Base-by-base conservation (phyloP, 1,140 invertebrate genomes). In the Forficula auricularia region DNA sequence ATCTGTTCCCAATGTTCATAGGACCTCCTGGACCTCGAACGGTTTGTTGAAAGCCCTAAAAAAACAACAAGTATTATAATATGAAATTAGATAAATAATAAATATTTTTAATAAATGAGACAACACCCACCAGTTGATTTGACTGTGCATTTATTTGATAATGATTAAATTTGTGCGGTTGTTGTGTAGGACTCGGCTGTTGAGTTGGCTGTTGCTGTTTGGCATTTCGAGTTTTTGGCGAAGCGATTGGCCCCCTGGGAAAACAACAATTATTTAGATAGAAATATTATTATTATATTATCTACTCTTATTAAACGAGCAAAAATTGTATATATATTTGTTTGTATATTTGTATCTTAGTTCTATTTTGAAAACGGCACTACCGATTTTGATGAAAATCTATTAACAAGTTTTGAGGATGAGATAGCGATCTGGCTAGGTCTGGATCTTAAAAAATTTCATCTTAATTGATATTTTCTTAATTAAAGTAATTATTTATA, bases 71-170 rank as follows among this genome's bases (percentile, higher is more conserved):
- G 16, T 31, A 37, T 13, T 44, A 19, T 31, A 38, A 16, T 18
- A 36, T 6, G 27, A 15, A 32, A 32, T 13, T 36, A 38, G 10
- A n/a, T 33, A 16, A 18, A 37, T 14, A 14, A n/a, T 3, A 22
- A 36, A 42, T 27, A 37, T n/a, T 48, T n/a, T 42, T 19, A 47
- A 45, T 40, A 43, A 46, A 49, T 40, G 47, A 53, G 54, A 33
- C 30, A n/a, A 35, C 13, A 54, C 53, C 51, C 62, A 66, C 62
- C 57, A 66, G 60, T 58, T 65, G 55, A 60, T 60, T 53, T 57
- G 63, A 63, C 53, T 65, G 63, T 58, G 54, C 57, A 50, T 61
- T 61, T 53, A 59, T 57, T 54, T 64, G 64, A 54, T 66, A 65
- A 52, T 63, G 60, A 39, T 20, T 44, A 35, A 47, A 47, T 18